These are phyloP conservation scores for Discoglossus pictus DNA, from an alignment of 2,797 vertebrate genomes.

Conservation along the genomic window DNA sequence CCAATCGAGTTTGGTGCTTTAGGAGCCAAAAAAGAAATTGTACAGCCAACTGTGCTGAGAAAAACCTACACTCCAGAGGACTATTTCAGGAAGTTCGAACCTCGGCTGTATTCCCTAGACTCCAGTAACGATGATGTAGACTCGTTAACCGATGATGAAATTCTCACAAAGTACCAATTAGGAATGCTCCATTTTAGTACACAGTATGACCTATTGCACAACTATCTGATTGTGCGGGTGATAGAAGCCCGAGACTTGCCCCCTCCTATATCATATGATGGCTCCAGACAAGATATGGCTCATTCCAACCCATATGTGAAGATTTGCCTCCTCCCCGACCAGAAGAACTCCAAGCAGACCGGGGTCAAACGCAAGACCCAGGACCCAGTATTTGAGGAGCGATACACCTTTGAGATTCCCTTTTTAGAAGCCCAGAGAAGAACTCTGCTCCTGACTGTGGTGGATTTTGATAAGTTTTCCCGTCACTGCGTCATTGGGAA, in stretches of 20 bases:
- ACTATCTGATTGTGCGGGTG: constrained; percentile 79
- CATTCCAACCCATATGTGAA: constrained; percentile 89
- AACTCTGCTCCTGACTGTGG: constrained; percentile 82
- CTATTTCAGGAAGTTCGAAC: constrained; percentile 84
- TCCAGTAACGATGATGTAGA: constrained; percentile 78
- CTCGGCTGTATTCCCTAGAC: constrained; percentile 79
- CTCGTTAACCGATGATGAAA: constrained; percentile 84
- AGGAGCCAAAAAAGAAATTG: constrained; percentile 80
- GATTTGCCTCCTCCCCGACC: constrained; percentile 85
- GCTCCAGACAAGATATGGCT: constrained; percentile 80
- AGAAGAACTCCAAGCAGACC: constrained; percentile 90
- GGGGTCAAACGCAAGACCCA: constrained; percentile 89
- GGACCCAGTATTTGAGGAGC: constrained; percentile 86
- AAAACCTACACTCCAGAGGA: constrained; percentile 77
- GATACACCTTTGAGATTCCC: constrained; percentile 85
- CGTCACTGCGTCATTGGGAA: constrained; percentile 87
- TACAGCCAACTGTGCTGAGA: constrained; percentile 78
- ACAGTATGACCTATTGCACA: constrained; percentile 82
- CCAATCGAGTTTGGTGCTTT: constrained; percentile 84
- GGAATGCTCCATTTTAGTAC: constrained; percentile 89
- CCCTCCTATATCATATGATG: constrained; percentile 75
- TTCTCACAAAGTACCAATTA: constrained; percentile 81
- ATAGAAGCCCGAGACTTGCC: constrained; percentile 85
- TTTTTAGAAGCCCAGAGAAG: constrained; percentile 87
- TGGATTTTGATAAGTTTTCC: constrained; percentile 90